phyloP scores from a whole-genome alignment of 2,113 vertebrate species.

The Merops nubicus region DNA sequence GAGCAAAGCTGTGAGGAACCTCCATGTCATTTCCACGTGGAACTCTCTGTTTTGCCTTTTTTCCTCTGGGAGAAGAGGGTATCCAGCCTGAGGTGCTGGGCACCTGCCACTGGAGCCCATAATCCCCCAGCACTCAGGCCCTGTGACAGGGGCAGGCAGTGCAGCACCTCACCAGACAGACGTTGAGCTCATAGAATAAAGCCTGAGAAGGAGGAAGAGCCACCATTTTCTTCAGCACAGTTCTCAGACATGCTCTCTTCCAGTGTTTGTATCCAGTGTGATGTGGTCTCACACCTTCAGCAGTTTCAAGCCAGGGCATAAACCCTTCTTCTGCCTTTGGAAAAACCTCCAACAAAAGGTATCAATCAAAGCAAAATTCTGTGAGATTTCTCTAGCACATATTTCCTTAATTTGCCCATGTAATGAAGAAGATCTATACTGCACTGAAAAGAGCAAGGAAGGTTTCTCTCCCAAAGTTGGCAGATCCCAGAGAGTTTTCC shows the following conservation, averaged over 20 bases:
- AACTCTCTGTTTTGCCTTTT: background rate
- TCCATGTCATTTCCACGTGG: background rate
- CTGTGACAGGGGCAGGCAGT: accelerated
- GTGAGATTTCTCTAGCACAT: background rate
- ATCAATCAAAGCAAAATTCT: background rate
- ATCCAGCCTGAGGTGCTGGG: background rate
- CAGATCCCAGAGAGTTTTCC: background rate
- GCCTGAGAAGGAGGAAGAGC: background rate
- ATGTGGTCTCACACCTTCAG: background rate
- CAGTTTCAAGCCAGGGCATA: background rate
- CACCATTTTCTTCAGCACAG: background rate
- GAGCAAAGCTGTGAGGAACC: background rate
- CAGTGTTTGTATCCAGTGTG: accelerated
- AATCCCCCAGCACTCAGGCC: too few relatives aligned
- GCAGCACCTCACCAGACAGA: background rate
- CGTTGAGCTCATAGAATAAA: background rate
- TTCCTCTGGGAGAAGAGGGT: background rate
- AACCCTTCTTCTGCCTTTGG: background rate
- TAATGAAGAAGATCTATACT: background rate
- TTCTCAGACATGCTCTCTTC: background rate
- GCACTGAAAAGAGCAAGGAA: background rate
- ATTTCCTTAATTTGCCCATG: background rate
- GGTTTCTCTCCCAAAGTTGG: background rate
- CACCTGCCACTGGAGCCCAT: background rate
- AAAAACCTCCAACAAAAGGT: background rate